These are phyloP conservation scores for Sinotaia quadrata DNA, from an alignment of 2,888 invertebrate species.

Conservation along the genomic window DNA sequence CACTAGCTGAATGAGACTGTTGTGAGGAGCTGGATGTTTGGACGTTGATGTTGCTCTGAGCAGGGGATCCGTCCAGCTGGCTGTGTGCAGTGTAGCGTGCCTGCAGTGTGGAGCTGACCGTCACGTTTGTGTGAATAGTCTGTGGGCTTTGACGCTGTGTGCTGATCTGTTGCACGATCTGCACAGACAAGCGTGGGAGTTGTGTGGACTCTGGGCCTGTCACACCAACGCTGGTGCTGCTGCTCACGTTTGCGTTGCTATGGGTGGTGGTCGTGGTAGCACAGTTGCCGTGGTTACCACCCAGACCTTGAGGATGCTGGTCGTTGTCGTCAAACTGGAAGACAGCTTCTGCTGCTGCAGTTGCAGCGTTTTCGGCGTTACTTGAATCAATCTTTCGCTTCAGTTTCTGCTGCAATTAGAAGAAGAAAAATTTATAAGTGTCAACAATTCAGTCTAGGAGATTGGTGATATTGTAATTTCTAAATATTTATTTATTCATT, in stretches of 20 bases:
- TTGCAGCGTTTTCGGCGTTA: conserved; percentile 35
- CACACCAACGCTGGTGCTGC: conserved; percentile 28
- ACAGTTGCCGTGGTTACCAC: conserved; percentile 10
- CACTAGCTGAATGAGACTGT: background rate
- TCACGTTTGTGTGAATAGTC: conserved; percentile 91
- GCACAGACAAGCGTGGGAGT: conserved; percentile 82
- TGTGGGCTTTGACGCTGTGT: conserved; percentile 84
- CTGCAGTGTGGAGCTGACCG: conserved; percentile 84
- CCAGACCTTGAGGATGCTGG: conserved; percentile 25
- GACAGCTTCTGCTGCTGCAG: conserved; percentile 45
- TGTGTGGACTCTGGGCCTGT: conserved; percentile 36
- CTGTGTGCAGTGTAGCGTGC: conserved; percentile 74
- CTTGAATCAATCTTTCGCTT: conserved; percentile 59
- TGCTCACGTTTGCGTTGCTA: conserved; percentile 27
- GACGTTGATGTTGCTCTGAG: conserved; percentile 11
- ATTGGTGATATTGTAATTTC: too few relatives aligned
- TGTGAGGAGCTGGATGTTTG: conserved; percentile 16
- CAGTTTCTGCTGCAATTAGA: conserved; percentile 40
- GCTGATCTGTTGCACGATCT: conserved; percentile 90
- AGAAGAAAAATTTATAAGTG: background rate
- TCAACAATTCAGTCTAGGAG: too few relatives aligned
- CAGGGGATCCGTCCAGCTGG: conserved; percentile 10
- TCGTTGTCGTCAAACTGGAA: conserved; percentile 56
- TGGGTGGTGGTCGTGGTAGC: conserved; percentile 31
- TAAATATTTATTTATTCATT: too few relatives aligned